Evolutionary conservation across 2,113 vertebrate species (phyloP), one percentile per base, ranked within the genome.

Genomic region (Ceuthmochares aereus): DNA sequence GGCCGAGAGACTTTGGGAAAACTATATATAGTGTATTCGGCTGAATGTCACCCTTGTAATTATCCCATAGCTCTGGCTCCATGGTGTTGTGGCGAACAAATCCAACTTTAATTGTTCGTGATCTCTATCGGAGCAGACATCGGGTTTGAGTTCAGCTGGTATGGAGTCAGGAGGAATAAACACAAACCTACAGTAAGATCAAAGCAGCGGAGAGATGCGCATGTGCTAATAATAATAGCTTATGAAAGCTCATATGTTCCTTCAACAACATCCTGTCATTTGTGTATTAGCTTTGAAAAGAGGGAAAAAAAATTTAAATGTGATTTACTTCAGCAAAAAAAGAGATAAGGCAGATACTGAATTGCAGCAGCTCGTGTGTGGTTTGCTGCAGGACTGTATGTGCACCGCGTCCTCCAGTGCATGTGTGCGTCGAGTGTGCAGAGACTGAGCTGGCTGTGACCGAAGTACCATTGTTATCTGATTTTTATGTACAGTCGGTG

Each of bases 221-320:
- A 94, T 96, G 96, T 95, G 95, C 97, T 95, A 96, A 93, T 94
- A 96, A 95, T 88, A 95, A 96, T 88, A 96, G 92, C 97, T 97
- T 97, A 96, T 93, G 96, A 98, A 98, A 98, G 97, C 95, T 97
- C 96, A 26, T 93, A 79, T 97, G 98, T 98, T 98, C 97, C 97
- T 97, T 97, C 97, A 84, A 96, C 97, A 98, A 98, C 97, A 98
- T 98, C 98, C 98, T 98, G 98, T 97, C 96, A 96, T 96, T 95
- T 97, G 96, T 97, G 93, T 93, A 95, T 98, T 97, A 49, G 95
- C 93, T 98, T 96, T 97, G 95, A 91, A 96, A 93, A 72, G 62
- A 74, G 96, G 70, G 36, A 88, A 60, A 90, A 77, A 95, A 84
- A 90, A 95, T 55, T 82, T 85, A 60, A 52, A 36, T 26, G 87